Evolutionary conservation across 2,113 vertebrate species (phyloP), one percentile per base, ranked within the genome.

Genomic region (Jaculus jaculus): DNA sequence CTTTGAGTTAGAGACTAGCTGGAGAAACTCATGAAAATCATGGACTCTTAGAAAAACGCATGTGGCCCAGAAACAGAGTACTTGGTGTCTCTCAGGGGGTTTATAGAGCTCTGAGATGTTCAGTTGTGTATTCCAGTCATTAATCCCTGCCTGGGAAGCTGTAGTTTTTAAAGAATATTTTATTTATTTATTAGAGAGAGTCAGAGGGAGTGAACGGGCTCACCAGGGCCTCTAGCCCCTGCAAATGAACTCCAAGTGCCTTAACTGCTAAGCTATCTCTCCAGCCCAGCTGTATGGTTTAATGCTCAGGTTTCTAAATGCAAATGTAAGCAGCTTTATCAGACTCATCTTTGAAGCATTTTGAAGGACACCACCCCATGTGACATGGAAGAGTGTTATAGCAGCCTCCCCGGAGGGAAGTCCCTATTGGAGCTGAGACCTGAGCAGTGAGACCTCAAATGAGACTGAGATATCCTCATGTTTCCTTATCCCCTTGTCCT

Each of bases 21-120:
- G 66, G 24, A 85, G 65, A 96, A 83, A 54, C 47, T 65, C 74
- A 73, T 42, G 84, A 34, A 81, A 54, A 92, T 51, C 51, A 11
- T 18, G 20, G 21, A 51, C 66, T 83, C 32, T 90, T 75, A 61
- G 47, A 47, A 77, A n/a, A 69, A 86, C 32, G 17, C 6, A 0
- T 2, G 2, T 72, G 66, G 12, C 32, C 16, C 15, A 0, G 3
- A 20, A n/a, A 47, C 47, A 66, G 69, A 83, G 24, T 17, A 21
- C 37, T 69, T 54, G 5, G 5, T 63, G 1, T 54, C 71, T 82
- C 79, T 84, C 72, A 23, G 26, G 72, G 61, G 23, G 15, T 18
- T 90, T 26, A 0, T 42, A 28, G 23, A n/a, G 47, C 63, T 65
- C 69, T 47, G 60, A 87, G 39, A 66, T 47, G 20, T 23, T 78